Percentiles rank a stretch among this genome's conserved stretches.
Evolutionary conservation across 2,797 vertebrate genomes (phyloP).

Genomic region (Knipowitschia caucasica): DNA sequence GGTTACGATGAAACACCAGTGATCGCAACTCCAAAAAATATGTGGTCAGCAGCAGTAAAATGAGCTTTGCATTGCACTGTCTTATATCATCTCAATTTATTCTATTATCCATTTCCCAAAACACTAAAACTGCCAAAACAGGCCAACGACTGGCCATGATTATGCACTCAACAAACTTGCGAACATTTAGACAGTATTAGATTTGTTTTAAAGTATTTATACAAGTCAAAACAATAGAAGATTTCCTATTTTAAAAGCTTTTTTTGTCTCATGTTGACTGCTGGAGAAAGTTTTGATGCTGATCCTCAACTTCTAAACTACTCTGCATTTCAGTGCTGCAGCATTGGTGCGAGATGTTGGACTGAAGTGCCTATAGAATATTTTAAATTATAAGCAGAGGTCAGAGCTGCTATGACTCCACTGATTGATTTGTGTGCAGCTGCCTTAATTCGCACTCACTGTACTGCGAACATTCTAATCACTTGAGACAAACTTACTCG

Average conservation of each 20-base stretch:
- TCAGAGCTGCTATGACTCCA: slow-evolving; percentile 8
- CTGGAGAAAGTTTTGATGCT: slow-evolving; percentile 3
- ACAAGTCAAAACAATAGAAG: not conserved
- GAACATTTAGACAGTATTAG: not conserved
- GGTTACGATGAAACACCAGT: no score
- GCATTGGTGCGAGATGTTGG: slow-evolving; percentile 1
- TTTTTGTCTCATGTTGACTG: not conserved
- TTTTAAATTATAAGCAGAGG: slow-evolving; percentile 5
- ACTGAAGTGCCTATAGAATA: slow-evolving; percentile 12
- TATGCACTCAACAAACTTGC: not conserved
- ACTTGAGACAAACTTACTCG: not conserved
- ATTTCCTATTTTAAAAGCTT: not conserved
- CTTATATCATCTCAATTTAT: no score
- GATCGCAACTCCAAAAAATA: no score
- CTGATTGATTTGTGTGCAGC: slow-evolving; percentile 2
- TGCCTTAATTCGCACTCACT: not conserved
- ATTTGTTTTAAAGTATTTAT: not conserved
- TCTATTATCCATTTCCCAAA: not conserved
- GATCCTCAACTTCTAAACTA: slow-evolving; percentile 3
- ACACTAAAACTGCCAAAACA: not conserved
- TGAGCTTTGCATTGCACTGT: no score
- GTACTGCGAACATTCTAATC: not conserved
- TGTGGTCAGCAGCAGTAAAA: no score
- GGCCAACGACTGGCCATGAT: not conserved
- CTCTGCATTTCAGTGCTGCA: slow-evolving; percentile 6